Conservation (phyloP, 2,797 vertebrate genomes). For the Phyllotis vaccarum region DNA sequence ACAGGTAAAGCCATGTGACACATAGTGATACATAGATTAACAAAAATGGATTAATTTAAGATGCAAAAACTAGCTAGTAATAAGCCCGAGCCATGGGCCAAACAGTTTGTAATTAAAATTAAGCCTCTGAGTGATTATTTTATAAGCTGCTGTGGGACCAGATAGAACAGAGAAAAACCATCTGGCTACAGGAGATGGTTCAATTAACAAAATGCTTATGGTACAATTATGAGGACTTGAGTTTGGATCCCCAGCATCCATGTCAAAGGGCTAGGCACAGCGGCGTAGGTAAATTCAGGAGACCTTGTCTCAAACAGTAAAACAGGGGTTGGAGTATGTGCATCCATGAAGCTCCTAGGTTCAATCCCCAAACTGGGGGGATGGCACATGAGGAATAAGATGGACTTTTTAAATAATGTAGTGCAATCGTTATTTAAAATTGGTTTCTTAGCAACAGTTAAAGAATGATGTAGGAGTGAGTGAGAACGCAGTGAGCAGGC, state of each 20-base stretch:
- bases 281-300: neutral
- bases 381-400: neutral
- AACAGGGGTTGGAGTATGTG: neutral
- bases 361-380: neutral
- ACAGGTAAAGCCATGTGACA: no score
- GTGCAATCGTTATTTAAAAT: neutral
- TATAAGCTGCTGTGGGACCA: no score
- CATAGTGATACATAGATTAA: no score
- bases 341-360: neutral
- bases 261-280: neutral
- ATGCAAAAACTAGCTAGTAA: no score
- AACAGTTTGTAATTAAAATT: no score
- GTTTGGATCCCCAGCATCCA: neutral
- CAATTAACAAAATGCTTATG: neutral
- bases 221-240: neutral
- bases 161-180: no score
- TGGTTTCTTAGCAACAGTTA: constrained; percentile 8
- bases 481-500: neutral
- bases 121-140: no score
- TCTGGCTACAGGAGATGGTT: no score
- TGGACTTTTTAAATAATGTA: constrained; percentile 8
- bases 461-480: neutral
- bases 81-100: no score
- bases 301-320: neutral
- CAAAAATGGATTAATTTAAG: no score